Evolutionary conservation across 64 coral and sea anemone genomes (phyloP), one percentile per base, ranked within the genome.

Genomic region (Stylophora pistillata): DNA sequence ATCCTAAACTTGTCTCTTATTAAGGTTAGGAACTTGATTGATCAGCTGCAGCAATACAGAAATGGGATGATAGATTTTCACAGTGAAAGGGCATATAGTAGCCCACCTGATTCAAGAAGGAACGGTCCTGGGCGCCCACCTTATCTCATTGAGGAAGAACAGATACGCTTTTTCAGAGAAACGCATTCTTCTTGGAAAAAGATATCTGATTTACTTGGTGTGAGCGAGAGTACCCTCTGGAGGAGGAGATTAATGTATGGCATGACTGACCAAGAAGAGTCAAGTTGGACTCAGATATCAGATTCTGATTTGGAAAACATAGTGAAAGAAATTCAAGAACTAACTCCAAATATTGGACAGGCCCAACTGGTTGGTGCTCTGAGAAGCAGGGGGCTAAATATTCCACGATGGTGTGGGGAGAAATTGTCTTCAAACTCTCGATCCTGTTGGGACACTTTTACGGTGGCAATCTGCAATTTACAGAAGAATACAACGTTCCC

Each of bases 321-420:
- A 29, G 71, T 73, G 13, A 26, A 73, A 73, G 71, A 73, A 28
- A 73, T 73, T 30, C 71, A 73, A 30, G 29, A 30, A 30, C 30
- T 73, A 73, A 73, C 71, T 6, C 71, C 25, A 6, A 73, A 32
- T 73, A 73, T 37, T 29, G 71, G 71, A 18, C 30, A 37, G 72
- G 72, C 54, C 15, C 74, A 57, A 63, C 57, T 87, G 37, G n/a
- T 87, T 26, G 71, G 85, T 30, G 53, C 71, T 57, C 28, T 87
- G 70, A 74, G 71, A 30, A 71, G 41, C 59, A 73, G 71, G 28
- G 85, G 85, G 18, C 71, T 87, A 58, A 55, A 34, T 59, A 31
- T 87, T 55, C 85, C 37, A 74, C 47, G 55, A 18, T 28, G 30
- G 73, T 20, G 70, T 29, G n/a, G 85, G 74, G 4, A 47, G 85